Percentiles rank a stretch among this genome's conserved stretches.
These are phyloP conservation scores for Netelia inedita DNA, from an alignment of 2,888 invertebrate genomes.

Conservation along the genomic window DNA sequence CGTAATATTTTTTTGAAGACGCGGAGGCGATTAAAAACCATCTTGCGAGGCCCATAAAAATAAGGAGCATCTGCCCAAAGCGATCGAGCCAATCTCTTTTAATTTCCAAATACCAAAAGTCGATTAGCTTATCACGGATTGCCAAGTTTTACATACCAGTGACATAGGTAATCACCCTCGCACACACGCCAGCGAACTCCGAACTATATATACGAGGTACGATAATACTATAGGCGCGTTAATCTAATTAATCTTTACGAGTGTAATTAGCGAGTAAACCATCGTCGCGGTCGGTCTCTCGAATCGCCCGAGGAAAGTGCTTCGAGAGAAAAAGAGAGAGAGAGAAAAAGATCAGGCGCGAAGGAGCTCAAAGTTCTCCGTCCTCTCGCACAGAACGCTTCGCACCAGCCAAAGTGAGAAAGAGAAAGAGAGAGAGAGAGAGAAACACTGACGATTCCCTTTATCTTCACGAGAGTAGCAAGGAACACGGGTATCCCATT, in stretches of 20 bases:
- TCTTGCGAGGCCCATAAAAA: neutral
- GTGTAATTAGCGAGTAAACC: slow-evolving; percentile 79
- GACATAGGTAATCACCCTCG: slow-evolving; percentile 40
- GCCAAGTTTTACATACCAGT: slow-evolving; percentile 48
- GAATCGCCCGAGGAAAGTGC: slow-evolving; percentile 49
- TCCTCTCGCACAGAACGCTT: neutral
- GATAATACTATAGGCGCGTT: slow-evolving; percentile 68
- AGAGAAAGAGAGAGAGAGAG: slow-evolving; percentile 57
- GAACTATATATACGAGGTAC: slow-evolving; percentile 42
- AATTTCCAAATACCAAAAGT: slow-evolving; percentile 7
- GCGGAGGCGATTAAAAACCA: neutral
- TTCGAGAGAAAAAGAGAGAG: slow-evolving; percentile 14
- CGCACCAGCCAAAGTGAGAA: neutral
- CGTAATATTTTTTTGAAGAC: neutral
- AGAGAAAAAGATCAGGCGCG: slow-evolving; percentile 10
- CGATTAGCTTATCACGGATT: slow-evolving; percentile 51
- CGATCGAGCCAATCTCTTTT: neutral
- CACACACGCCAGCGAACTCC: slow-evolving; percentile 20
- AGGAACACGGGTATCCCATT: slow-evolving; percentile 83
- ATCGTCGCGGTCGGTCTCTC: slow-evolving; percentile 52
- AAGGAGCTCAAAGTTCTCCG: neutral
- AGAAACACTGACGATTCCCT: slow-evolving; percentile 73
- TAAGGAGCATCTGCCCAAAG: neutral
- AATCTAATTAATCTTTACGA: slow-evolving; percentile 84
- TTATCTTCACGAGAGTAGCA: slow-evolving; percentile 82